Conservation (phyloP, 2,113 vertebrate species). For the Neolamprologus brichardi region DNA sequence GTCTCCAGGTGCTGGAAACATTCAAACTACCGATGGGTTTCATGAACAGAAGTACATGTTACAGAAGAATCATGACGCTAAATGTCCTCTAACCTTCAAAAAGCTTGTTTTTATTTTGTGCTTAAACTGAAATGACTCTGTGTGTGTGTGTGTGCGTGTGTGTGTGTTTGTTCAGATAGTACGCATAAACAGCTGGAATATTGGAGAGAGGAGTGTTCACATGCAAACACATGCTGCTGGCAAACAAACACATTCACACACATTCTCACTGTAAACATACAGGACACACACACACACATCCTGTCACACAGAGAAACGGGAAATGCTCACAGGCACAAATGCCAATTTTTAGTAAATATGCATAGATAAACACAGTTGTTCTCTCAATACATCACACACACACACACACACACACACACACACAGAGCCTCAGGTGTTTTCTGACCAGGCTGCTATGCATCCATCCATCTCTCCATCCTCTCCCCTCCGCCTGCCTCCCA, state of each 20-base stretch:
- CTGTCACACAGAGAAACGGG: neutral
- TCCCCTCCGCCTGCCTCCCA: constrained; percentile 7
- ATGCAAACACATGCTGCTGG: neutral
- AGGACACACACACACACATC: neutral
- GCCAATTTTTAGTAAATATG: constrained; percentile 46
- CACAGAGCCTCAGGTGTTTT: constrained; percentile 26
- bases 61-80: neutral
- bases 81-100: neutral
- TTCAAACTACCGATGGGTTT: neutral
- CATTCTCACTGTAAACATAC: neutral
- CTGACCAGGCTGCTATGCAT: constrained; percentile 41
- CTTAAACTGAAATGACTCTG: neutral
- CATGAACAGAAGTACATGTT: neutral
- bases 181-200: neutral
- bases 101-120: neutral
- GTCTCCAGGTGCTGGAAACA: neutral
- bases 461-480: constrained; percentile 32
- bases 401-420: neutral
- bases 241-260: neutral
- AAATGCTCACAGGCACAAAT: constrained; percentile 33
- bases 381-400: neutral
- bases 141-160: neutral
- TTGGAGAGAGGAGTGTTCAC: neutral
- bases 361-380: neutral
- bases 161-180: neutral